phyloP scores from a whole-genome alignment of 2,888 invertebrate species.

The Polymixis lichenea region DNA sequence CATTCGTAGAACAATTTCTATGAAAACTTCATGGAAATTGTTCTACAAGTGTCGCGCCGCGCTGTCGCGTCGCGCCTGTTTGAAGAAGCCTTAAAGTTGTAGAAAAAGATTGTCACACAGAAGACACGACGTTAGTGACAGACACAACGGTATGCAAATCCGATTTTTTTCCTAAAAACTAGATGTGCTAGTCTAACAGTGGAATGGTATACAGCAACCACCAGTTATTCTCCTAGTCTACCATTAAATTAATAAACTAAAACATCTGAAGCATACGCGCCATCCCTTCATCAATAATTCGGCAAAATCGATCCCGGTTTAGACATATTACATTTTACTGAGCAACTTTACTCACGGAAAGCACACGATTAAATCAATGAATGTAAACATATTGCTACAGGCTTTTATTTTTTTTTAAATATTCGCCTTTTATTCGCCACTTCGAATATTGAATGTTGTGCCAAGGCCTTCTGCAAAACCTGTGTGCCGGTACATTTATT shows the following conservation, averaged over 20 bases:
- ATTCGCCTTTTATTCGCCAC: conserved; percentile 11
- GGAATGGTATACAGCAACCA: neutral
- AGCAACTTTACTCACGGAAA: neutral
- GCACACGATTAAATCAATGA: neutral
- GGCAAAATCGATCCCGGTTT: neutral
- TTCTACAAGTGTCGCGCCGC: no score
- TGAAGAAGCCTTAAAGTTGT: no score
- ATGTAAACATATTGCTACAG: neutral
- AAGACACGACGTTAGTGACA: neutral
- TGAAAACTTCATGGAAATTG: no score
- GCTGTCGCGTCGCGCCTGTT: no score
- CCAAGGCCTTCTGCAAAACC: conserved; percentile 20
- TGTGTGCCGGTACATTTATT: conserved; percentile 46
- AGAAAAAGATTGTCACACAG: neutral
- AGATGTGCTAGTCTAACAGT: neutral
- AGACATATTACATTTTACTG: neutral
- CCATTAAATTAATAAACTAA: neutral
- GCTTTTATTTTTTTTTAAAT: neutral
- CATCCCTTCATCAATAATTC: neutral
- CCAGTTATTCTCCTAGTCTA: neutral
- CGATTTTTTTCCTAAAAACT: neutral
- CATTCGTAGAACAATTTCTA: no score
- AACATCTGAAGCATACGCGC: neutral
- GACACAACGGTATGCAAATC: neutral
- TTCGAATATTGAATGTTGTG: conserved; percentile 35